These are phyloP conservation scores for Macrophya annulata DNA, from an alignment of 2,888 invertebrate species.

Conservation along the genomic window DNA sequence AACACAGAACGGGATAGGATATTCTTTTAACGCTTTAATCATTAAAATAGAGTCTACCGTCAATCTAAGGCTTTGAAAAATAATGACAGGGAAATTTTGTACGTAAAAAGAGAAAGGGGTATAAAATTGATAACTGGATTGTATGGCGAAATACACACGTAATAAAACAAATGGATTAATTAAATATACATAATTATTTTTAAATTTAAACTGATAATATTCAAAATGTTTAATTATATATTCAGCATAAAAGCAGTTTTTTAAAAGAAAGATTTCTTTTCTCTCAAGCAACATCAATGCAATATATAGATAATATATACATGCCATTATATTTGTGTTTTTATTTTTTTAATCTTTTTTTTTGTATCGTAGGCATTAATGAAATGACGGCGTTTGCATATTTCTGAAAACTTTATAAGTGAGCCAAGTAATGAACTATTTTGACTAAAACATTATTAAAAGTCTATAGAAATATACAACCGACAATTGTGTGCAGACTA, in stretches of 20 bases:
- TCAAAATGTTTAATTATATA: background rate
- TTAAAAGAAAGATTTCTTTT: conserved; percentile 59
- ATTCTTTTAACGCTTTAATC: background rate
- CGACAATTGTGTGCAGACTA: conserved; percentile 26
- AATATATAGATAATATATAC: conserved; percentile 65
- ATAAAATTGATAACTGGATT: background rate
- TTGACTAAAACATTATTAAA: background rate
- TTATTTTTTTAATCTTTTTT: background rate
- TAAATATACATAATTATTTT: conserved; percentile 15
- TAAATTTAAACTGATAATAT: conserved; percentile 2
- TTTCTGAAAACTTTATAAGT: conserved; percentile 31
- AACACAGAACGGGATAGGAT: conserved; percentile 4
- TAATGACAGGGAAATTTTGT: background rate
- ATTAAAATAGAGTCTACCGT: background rate
- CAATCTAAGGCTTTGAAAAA: background rate
- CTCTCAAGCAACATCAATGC: conserved; percentile 78
- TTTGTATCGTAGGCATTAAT: conserved; percentile 16
- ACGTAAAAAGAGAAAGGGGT: background rate
- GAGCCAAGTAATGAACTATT: background rate
- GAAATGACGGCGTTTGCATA: conserved; percentile 36
- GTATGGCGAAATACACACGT: background rate
- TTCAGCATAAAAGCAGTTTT: conserved; percentile 37
- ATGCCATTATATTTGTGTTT: conserved; percentile 68
- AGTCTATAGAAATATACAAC: conserved; percentile 43
- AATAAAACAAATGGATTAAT: background rate